Evolutionary conservation across 2,113 vertebrate genomes (phyloP), one percentile per base, ranked within the genome.

Genomic region (Carlito syrichta): DNA sequence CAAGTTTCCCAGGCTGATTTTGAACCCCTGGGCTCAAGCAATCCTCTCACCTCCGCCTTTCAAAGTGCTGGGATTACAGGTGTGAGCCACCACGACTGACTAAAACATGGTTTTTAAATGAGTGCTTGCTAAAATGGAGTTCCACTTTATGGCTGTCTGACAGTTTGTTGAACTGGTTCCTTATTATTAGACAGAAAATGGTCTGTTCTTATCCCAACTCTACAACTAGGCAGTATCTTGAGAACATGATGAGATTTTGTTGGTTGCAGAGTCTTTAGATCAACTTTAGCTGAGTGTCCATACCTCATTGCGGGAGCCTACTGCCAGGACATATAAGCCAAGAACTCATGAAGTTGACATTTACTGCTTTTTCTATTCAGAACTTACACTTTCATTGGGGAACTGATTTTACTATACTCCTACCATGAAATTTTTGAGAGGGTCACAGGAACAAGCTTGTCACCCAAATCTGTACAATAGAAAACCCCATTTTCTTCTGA

Each of bases 41-140:
- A n/a, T n/a, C n/a, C n/a, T n/a, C n/a, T n/a, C n/a, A n/a, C n/a
- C n/a, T n/a, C n/a, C n/a, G n/a, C n/a, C n/a, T n/a, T n/a, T n/a
- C n/a, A n/a, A n/a, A n/a, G n/a, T n/a, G n/a, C n/a, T n/a, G n/a
- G n/a, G n/a, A n/a, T n/a, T n/a, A n/a, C n/a, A n/a, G n/a, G n/a
- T n/a, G n/a, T n/a, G n/a, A n/a, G n/a, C n/a, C n/a, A n/a, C n/a
- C n/a, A n/a, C n/a, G n/a, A n/a, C n/a, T n/a, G n/a, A n/a, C n/a
- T n/a, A n/a, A n/a, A n/a, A 54, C 77, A 11, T 73, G 81, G 58
- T 48, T 92, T 73, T 83, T 52, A n/a, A 91, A 81, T 43, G 40
- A 71, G 45, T 30, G 63, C 45, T 63, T 62, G 23, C 50, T 48
- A 62, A 81, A 50, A 45, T 60, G 35, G 38, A 87, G 40, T 63